phyloP scores from a whole-genome alignment of 53 echinoderm and acorn worm species.

The Arbacia lixula region DNA sequence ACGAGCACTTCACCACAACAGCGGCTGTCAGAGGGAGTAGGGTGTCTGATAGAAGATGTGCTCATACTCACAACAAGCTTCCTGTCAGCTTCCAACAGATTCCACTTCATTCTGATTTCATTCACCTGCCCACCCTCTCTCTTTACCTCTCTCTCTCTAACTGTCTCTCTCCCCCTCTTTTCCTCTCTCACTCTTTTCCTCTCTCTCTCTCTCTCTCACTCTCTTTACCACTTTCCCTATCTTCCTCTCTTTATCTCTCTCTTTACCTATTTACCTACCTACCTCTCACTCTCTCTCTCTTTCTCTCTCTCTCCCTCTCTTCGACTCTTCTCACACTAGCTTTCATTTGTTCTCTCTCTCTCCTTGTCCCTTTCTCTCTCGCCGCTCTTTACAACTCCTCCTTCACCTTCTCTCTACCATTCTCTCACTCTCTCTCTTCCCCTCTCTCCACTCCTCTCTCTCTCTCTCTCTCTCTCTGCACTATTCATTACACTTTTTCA shows the following conservation, averaged over 20 bases:
- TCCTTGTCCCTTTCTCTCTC: background rate
- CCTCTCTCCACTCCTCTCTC: background rate
- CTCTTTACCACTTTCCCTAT: background rate
- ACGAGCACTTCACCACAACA: too few species aligned
- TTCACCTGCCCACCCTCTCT: too few species aligned
- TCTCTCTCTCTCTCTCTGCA: too few species aligned
- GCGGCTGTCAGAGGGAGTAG: too few species aligned
- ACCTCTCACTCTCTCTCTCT: slow-evolving; percentile 10
- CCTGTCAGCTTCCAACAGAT: too few species aligned
- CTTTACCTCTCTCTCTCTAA: background rate
- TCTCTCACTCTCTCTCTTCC: background rate
- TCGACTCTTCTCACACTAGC: background rate
- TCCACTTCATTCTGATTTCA: too few species aligned
- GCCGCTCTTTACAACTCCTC: background rate
- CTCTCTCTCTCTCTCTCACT: background rate
- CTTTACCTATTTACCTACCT: too few species aligned
- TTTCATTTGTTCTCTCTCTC: background rate
- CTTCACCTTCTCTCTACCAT: background rate
- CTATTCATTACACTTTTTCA: too few species aligned
- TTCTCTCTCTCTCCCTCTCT: background rate
- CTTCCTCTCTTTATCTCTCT: background rate
- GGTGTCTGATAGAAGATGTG: too few species aligned
- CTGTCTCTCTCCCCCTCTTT: background rate
- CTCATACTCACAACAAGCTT: too few species aligned
- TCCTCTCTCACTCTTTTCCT: background rate